Evolutionary conservation across 2,888 invertebrate genomes (phyloP).

Genomic region (Hoplodrina ambigua): DNA sequence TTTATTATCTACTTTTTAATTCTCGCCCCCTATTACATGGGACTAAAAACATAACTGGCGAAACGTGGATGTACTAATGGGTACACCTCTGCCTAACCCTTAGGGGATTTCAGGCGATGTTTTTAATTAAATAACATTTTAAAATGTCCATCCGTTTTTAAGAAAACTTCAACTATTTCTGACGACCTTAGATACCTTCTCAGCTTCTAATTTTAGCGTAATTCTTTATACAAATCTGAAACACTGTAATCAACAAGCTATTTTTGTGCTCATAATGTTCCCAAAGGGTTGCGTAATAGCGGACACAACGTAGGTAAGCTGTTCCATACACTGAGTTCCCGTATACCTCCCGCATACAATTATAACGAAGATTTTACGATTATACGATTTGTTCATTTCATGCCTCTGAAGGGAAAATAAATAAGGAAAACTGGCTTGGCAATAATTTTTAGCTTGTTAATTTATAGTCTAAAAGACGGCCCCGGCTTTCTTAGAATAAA

Average conservation of each 20-base stretch:
- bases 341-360: conserved; percentile 31
- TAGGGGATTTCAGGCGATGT: too few species aligned
- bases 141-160: too few species aligned
- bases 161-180: too few species aligned
- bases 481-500: conserved; percentile 44
- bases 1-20: too few species aligned
- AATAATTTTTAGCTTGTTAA: conserved; percentile 64
- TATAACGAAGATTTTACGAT: conserved; percentile 53
- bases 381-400: conserved; percentile 55
- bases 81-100: too few species aligned
- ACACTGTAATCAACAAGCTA: conserved; percentile 28
- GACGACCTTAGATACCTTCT: too few species aligned
- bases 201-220: background rate
- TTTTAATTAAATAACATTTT: too few species aligned
- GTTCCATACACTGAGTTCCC: conserved; percentile 14
- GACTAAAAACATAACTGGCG: too few species aligned
- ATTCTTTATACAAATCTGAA: conserved; percentile 19
- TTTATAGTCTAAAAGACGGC: conserved; percentile 55
- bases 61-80: too few species aligned
- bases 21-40: too few species aligned
- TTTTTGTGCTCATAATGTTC: conserved; percentile 32
- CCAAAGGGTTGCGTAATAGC: conserved; percentile 34
- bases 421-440: conserved; percentile 60
- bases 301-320: conserved; percentile 21
- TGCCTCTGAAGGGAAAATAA: conserved; percentile 53